Base-by-base conservation (phyloP, 2,888 invertebrate species). In the Papilio demoleus region DNA sequence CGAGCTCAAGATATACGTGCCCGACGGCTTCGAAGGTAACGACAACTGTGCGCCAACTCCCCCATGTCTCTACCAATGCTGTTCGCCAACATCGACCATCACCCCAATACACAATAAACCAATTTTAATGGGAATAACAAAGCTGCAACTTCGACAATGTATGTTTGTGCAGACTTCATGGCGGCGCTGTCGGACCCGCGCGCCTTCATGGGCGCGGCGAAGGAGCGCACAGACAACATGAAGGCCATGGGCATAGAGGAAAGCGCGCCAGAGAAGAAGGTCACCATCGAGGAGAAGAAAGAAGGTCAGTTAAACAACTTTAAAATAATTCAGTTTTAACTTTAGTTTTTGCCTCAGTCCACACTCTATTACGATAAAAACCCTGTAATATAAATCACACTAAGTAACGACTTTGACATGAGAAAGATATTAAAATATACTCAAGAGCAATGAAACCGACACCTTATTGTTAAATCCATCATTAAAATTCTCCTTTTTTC, bases 1-100 rank as follows among this genome's bases (percentile, higher is more conserved):
- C 81, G 99, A 99, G 91, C 95, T 99, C 72, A 99, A 99, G 94
- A 99, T 99, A 79, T 99, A 99, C 92, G 99, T 99, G 76, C 99
- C 99, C 50, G 99, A 99, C 92, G 99, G 99, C 62, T 97, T 99
- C 83, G 98, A 98, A 94, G 97, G 97, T 97, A 56, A 45, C 11
- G 2, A 11, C 22, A 4, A 2, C 47, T 12, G 4, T 22, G 22
- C 19, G 22, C 22, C 11, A 11, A 4, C 22, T 1, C 19, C 1
- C 40, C 6, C 1, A 40, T 38, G 4, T n/a, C 38, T 4, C 38
- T 5, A 5, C 1, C 6, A 14, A n/a, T 8, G 19, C 17, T n/a
- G n/a, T n/a, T n/a, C n/a, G n/a, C n/a, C n/a, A n/a, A n/a, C n/a
- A n/a, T n/a, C n/a, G n/a, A 40, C 40, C 4, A 40, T 9, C n/a